These are phyloP conservation scores for Poecilia wingei DNA, from an alignment of 2,797 vertebrate species.

Conservation along the genomic window DNA sequence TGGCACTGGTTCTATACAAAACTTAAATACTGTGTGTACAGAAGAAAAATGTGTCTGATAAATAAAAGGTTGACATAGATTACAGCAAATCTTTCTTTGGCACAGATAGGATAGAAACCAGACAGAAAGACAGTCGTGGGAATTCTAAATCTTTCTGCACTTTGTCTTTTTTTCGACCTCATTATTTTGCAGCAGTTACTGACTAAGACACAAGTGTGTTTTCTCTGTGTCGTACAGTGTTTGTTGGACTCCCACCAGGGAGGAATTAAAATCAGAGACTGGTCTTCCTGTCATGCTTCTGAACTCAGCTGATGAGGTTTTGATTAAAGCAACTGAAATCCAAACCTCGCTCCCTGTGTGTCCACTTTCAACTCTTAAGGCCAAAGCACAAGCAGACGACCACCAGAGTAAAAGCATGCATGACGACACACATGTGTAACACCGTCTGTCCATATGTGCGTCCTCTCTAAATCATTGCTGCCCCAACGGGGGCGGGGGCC, in stretches of 20 bases:
- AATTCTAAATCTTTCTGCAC: conserved; percentile 23
- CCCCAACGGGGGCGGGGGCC: conserved; percentile 30
- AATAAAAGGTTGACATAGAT: not conserved
- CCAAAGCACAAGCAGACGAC: conserved; percentile 6
- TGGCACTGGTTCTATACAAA: conserved; percentile 17
- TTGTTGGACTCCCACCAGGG: conserved; percentile 33
- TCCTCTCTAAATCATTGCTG: conserved; percentile 37
- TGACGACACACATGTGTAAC: conserved; percentile 4
- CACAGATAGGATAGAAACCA: conserved; percentile 4
- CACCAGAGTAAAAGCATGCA: not conserved
- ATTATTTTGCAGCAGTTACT: conserved; percentile 38
- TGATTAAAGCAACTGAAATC: conserved; percentile 62
- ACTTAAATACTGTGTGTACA: conserved; percentile 5
- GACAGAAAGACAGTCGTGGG: conserved; percentile 1
- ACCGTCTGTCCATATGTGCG: conserved; percentile 14
- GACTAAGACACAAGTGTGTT: conserved; percentile 21
- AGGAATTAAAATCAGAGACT: conserved; percentile 28
- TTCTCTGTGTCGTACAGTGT: conserved; percentile 29
- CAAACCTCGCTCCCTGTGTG: conserved; percentile 51
- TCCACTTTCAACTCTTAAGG: conserved; percentile 48
- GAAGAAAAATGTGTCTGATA: conserved; percentile 11
- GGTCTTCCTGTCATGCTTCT: conserved; percentile 27
- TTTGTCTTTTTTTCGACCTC: conserved; percentile 33
- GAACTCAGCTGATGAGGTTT: conserved; percentile 46
- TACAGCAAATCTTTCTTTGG: not conserved